Evolutionary conservation across 30 jellyfish, hydroid and myxozoan genomes (phyloP).

Genomic region (Pelagia noctiluca): DNA sequence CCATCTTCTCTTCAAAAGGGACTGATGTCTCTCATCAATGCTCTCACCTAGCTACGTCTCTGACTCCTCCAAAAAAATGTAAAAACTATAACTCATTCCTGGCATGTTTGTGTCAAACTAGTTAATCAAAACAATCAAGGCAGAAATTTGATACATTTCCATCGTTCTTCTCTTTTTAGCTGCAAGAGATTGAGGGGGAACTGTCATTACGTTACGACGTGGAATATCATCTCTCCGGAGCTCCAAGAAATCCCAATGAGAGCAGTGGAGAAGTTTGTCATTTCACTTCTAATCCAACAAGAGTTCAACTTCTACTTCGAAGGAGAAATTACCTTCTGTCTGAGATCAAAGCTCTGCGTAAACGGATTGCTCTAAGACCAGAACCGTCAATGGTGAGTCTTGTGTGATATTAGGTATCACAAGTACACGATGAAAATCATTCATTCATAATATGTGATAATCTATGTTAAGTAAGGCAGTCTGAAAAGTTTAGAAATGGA

Average conservation of each 20-base stretch:
- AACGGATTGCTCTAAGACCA: constrained; percentile 73
- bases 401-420: too few species aligned
- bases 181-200: constrained; percentile 58
- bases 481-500: too few species aligned
- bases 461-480: too few species aligned
- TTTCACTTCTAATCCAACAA: constrained; percentile 80
- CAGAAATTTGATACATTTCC: background rate
- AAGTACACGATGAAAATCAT: too few species aligned
- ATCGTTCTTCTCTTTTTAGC: constrained; percentile 36
- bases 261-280: constrained; percentile 48
- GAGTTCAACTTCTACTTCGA: constrained; percentile 36
- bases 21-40: too few species aligned
- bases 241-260: constrained; percentile 24
- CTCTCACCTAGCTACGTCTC: too few species aligned
- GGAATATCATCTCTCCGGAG: constrained; percentile 76
- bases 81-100: too few species aligned
- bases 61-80: too few species aligned
- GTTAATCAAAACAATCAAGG: too few species aligned
- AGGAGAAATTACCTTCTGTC: constrained; percentile 41
- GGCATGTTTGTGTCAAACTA: too few species aligned
- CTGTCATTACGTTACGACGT: constrained; percentile 65
- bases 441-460: too few species aligned
- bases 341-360: constrained; percentile 24
- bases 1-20: too few species aligned
- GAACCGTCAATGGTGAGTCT: constrained; percentile 81